Evolutionary conservation across 2,113 vertebrate species (phyloP), one percentile per base, ranked within the genome.

Genomic region (Odontesthes bonariensis): DNA sequence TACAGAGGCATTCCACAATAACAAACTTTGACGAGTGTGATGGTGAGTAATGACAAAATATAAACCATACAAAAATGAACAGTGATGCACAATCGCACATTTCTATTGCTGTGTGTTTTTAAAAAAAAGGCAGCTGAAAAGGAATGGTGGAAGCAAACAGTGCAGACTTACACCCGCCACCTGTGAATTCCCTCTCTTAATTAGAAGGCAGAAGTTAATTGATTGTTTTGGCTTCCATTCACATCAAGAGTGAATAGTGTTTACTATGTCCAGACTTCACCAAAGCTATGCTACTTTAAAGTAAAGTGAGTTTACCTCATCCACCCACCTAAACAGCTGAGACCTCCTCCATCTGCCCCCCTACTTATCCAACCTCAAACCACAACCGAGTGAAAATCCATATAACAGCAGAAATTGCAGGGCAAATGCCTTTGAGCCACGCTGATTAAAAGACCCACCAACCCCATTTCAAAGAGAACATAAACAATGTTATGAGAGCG

Each of bases 391-490:
- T 69, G 67, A 88, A 89, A 91, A 91, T 83, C 83, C 85, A 77
- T 85, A 86, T 71, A 84, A 88, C 84, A 84, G 86, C 84, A 90
- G 86, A 93, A 92, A 93, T 90, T 88, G 89, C 84, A 89, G 87
- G 85, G 88, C 73, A 81, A 85, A 86, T 87, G 84, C 86, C 81
- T 89, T 83, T 87, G 69, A 86, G 79, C 74, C 62, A 19, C 22
- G 9, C 85, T 92, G 87, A 93, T 92, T 93, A 91, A 93, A 92
- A 91, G 89, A 82, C 81, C 87, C 75, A 80, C 58, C 84, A 78
- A 51, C 69, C 63, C 23, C 23, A 33, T 91, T 93, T 93, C 87
- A 91, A 90, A 92, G 89, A 44, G 64, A 85, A 49, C 59, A 20
- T 86, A 89, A 88, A 88, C 88, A 86, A 83, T 78, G 83, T 87